Base-by-base conservation (phyloP, 2,797 vertebrate species). In the Helostoma temminkii region DNA sequence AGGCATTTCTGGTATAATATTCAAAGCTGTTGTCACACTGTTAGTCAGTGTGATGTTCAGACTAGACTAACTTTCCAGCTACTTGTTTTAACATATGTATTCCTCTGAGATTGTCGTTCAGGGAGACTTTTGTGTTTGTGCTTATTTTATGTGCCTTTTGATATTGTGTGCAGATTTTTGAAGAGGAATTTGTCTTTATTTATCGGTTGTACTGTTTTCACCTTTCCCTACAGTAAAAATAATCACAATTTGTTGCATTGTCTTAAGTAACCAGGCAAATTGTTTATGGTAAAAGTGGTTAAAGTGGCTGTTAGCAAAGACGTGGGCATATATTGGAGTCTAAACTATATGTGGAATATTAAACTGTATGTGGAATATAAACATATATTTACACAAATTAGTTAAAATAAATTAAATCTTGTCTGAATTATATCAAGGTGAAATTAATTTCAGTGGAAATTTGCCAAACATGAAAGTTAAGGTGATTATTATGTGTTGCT, bases 101-200 rank as follows among this genome's bases (percentile, higher is more conserved):
- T 84, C 61, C 82, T 80, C 73, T 84, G 69, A 79, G 87, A 80
- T 82, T 63, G 74, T 84, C 70, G 81, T 90, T 91, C 74, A 84
- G 89, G 83, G 82, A 90, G 67, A 69, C 48, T 63, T 73, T 70
- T 70, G 57, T 61, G 70, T 80, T 82, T 60, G 74, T 88, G 76
- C 65, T 76, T 59, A 75, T 85, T 91, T 89, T 43, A 78, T 82
- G 90, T 91, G 91, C 91, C 90, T 93, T 93, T 88, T 87, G 57
- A 90, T 88, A 88, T 82, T 71, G 73, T 78, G 76, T 81, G 78
- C 73, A 77, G 48, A 81, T 79, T 87, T 85, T 85, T 77, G 37
- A 82, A 71, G 47, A 71, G 43, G 64, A 62, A 28, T 75, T 85
- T 74, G 58, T 88, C 70, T 56, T 58, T 64, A 39, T 43, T 81